Base-by-base conservation (phyloP, 2,113 vertebrate species). In the Pleuronectes platessa region DNA sequence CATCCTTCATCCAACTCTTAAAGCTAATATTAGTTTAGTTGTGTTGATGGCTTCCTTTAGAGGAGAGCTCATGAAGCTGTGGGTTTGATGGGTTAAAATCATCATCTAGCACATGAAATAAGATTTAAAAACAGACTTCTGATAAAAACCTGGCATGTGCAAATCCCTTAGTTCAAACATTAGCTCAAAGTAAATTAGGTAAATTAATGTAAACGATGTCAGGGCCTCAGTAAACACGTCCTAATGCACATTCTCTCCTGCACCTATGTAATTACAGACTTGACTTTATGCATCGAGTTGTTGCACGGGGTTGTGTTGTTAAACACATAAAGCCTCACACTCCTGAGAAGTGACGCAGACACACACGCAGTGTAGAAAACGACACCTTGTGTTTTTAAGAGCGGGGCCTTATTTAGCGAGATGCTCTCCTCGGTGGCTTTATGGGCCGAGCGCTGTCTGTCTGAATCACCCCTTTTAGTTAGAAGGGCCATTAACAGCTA, bases 381-480 rank as follows among this genome's bases (percentile, higher is more conserved):
- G 3, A 77, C 72, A 78, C 81, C 78, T 78, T 47, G 61, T 58
- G 67, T 71, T 89, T 23, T 85, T 65, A 79, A 77, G 67, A 85
- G 80, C 23, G 59, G 10, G 7, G 71, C 84, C 75, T 82, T 88
- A 85, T 86, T 90, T 86, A 88, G 90, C 21, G 14, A 20, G 82
- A 87, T 76, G 70, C 77, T 76, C 51, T 87, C 73, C 45, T n/a
- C 0, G 47, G 51, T 37, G 79, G 69, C 58, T 84, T 91, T 79
- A 87, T 65, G 56, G 66, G 61, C 76, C 61, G 68, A 75, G 87
- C 5, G 71, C 58, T 71, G 82, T 73, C 79, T 26, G 64, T 74
- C 83, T 87, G 84, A 88, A 88, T 92, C 86, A 82, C 87, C 79
- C 68, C 64, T 90, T 91, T 90, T 91, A 92, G 89, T 88, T 72